Conservation (phyloP, 1,140 invertebrate species). For the Leptinotarsa defecta region DNA sequence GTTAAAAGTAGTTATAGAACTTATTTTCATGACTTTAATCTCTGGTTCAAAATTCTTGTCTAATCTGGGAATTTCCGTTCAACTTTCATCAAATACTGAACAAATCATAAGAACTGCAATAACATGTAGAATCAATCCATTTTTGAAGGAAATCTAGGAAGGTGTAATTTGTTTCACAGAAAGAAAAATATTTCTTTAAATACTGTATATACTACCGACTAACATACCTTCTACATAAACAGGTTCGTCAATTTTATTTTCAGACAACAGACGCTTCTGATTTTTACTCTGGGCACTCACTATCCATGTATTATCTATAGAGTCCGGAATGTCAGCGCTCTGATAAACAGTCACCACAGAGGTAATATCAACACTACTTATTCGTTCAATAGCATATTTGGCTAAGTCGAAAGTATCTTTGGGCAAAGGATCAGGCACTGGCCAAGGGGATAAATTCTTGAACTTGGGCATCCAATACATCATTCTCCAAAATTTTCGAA, state of each 20-base stretch:
- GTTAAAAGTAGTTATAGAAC: no score
- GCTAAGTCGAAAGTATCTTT: slow-evolving; percentile 81
- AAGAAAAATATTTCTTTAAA: no score
- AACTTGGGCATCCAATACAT: slow-evolving; percentile 99
- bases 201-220: background rate
- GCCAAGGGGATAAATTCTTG: slow-evolving; percentile 88
- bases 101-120: no score
- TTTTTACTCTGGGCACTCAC: slow-evolving; percentile 82
- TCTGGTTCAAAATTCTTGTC: no score
- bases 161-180: no score
- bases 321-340: slow-evolving; percentile 72
- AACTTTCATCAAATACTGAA: no score
- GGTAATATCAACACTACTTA: slow-evolving; percentile 83
- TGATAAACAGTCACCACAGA: slow-evolving; percentile 73
- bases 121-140: no score
- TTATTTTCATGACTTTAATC: no score
- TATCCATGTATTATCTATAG: slow-evolving; percentile 92
- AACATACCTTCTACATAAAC: slow-evolving; percentile 81
- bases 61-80: no score
- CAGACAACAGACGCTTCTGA: slow-evolving; percentile 76
- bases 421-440: slow-evolving; percentile 75
- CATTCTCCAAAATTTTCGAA: slow-evolving; percentile 88
- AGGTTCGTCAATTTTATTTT: slow-evolving; percentile 70
- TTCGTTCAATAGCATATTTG: slow-evolving; percentile 81
- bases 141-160: no score